phyloP scores from a whole-genome alignment of 2,113 vertebrate genomes.

The Corythoichthys intestinalis region DNA sequence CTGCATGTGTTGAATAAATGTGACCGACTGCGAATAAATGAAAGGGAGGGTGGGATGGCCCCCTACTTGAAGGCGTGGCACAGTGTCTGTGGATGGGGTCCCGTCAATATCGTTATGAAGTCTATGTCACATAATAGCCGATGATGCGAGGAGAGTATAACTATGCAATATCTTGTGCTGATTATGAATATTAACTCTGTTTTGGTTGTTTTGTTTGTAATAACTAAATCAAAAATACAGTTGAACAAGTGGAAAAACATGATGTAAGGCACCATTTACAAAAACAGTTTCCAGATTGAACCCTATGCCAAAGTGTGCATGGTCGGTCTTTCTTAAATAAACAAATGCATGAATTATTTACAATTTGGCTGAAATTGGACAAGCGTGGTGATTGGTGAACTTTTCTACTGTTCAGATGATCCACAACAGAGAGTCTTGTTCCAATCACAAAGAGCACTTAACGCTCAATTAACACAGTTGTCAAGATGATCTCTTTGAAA shows the following conservation, averaged over 20 bases:
- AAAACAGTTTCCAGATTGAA: neutral
- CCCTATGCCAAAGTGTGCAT: neutral
- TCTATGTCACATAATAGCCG: too few species aligned
- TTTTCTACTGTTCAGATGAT: conserved; percentile 29
- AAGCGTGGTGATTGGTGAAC: neutral
- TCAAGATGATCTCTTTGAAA: conserved; percentile 36
- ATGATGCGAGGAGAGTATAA: too few species aligned
- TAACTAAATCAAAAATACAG: too few species aligned
- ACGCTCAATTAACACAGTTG: conserved; percentile 31
- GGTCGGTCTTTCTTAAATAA: conserved; percentile 9
- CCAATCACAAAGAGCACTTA: conserved; percentile 19
- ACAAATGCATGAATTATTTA: conserved; percentile 13
- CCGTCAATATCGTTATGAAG: too few species aligned
- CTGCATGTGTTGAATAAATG: too few species aligned
- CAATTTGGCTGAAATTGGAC: neutral
- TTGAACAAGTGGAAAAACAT: too few species aligned
- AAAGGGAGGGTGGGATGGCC: too few species aligned
- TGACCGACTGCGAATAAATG: too few species aligned
- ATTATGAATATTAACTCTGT: too few species aligned
- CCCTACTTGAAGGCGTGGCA: too few species aligned
- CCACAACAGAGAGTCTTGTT: conserved; percentile 21
- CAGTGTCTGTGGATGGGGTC: too few species aligned
- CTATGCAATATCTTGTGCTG: too few species aligned
- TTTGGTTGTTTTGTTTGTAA: neutral
- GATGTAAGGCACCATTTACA: neutral